phyloP scores from a whole-genome alignment of 2,113 vertebrate species.

The Seriola rivoliana region DNA sequence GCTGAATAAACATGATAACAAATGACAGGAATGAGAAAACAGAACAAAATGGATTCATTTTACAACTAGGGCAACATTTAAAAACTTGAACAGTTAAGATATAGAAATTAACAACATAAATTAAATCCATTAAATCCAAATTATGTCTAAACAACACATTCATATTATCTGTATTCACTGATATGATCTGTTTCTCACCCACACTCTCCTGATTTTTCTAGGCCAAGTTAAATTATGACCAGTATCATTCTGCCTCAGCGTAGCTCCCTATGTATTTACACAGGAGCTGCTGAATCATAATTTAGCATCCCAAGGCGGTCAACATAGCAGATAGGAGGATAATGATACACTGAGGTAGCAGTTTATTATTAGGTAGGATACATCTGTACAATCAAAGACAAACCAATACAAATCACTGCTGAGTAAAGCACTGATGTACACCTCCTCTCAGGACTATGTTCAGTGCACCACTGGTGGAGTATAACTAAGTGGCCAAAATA shows the following conservation, averaged over 20 bases:
- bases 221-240: neutral
- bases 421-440: neutral
- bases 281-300: conserved; percentile 17
- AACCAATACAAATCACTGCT: neutral
- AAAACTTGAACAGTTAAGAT: neutral
- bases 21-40: conserved; percentile 30
- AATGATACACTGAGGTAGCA: neutral
- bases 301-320: neutral
- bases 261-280: conserved; percentile 1
- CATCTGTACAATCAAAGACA: neutral
- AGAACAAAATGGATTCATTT: conserved; percentile 18
- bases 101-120: neutral
- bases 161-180: neutral
- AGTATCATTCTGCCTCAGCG: neutral
- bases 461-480: neutral
- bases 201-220: neutral
- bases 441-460: neutral
- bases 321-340: neutral
- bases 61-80: neutral
- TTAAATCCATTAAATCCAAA: neutral
- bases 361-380: neutral
- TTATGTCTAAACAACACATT: neutral
- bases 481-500: neutral
- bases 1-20: conserved; percentile 66
- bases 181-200: neutral